Evolutionary conservation across 2,797 vertebrate genomes (phyloP), one percentile per base, ranked within the genome.

Genomic region (Tolypeutes matacus): DNA sequence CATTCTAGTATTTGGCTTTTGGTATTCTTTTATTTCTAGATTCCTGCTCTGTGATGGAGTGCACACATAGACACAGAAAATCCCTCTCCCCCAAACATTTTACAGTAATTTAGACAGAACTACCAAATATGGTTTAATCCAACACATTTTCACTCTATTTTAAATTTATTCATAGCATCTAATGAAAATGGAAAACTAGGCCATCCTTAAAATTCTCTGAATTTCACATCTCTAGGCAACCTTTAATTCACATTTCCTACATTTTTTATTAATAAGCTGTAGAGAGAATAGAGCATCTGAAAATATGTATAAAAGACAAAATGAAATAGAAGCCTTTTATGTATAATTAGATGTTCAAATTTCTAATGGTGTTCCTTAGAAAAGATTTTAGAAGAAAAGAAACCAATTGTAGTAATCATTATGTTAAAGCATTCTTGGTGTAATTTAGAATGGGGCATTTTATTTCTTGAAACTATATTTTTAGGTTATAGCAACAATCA

Each of bases 381-480:
- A 86, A 91, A 78, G 36, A 75, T 89, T 91, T 89, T 3, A 80
- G 31, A 82, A 77, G 34, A 94, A 89, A 49, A 12, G 73, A 0
- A 89, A 70, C 65, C 21, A 15, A 81, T 67, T 90, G 3, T 81
- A 58, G 34, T 53, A 87, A 56, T 94, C 7, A 85, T 42, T 77
- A 56, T 42, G 3, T 86, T 46, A 65, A 86, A 93, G 58, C 21
- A 0, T 95, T 86, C 46, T 82, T 88, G 23, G 7, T 27, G 70
- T 86, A 53, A 93, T 65, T 86, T 76, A 70, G 13, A 29, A 58
- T 69, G 20, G 0, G 13, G 4, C 14, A 46, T 15, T 64, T 78
- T 89, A 80, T 89, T 95, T 93, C 65, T 80, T 91, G 29, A 90
- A 77, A 42, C 18, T 15, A 56, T 42, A 56, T 65, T 34, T 80